Base-by-base conservation (phyloP, 1,140 invertebrate genomes). In the Hetaerina americana region DNA sequence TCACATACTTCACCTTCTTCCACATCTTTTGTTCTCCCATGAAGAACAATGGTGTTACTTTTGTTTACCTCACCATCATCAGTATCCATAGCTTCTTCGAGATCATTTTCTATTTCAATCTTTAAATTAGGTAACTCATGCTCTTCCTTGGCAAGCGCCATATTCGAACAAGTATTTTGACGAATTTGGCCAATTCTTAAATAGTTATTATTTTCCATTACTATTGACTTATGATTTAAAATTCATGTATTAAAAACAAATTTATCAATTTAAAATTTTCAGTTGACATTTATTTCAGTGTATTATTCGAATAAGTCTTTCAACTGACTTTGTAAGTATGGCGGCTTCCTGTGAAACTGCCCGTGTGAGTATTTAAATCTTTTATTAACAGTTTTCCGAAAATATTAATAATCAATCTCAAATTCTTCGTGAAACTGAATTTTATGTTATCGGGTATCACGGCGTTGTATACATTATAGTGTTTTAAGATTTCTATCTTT, bases 61-160 rank as follows among this genome's bases (percentile, higher is more conserved):
- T 15, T 66, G 31, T 27, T 27, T 29, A 5, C 70, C n/a, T 69
- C 69, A 18, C 28, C 71, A 27, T 74, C 75, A 26, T 73, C 73
- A 28, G 67, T 72, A 22, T 74, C 75, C 74, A 76, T 75, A 5
- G 66, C 22, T 66, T 75, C 74, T 15, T 70, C 66, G 0, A 75
- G 69, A 70, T 76, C 75, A 73, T 76, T 76, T 69, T 76, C 74
- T 8, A 76, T 75, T 73, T 76, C 75, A 66, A 76, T 75, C 22
- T 75, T 73, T 70, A 74, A 71, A 69, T 75, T 75, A 2, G 74
- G 73, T 24, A 75, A 57, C 25, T 73, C 70, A 73, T 71, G 66
- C 22, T 25, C 26, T 40, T 5, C 24, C n/a, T 70, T 49, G 66
- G 69, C 25, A 31, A 70, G 18, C 72, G 72, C 71, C 70, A 74